phyloP scores from a whole-genome alignment of 2,797 vertebrate species.

The Sebastes itinus region DNA sequence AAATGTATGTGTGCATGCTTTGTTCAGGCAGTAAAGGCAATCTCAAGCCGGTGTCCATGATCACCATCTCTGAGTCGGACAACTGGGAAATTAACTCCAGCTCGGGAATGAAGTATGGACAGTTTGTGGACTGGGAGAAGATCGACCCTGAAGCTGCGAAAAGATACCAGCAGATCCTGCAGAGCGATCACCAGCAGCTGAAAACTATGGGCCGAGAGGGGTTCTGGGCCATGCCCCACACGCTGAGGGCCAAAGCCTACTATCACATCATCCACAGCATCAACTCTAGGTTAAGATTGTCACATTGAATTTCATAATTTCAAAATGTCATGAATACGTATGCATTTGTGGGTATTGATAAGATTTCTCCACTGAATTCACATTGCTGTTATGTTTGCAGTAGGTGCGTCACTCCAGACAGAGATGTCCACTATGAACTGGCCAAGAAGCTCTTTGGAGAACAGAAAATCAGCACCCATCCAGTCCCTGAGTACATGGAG shows the following conservation, averaged over 20 bases:
- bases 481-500: slow-evolving; percentile 87
- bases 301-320: not conserved
- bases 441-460: slow-evolving; percentile 82
- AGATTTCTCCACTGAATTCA: not conserved
- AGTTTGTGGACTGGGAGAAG: slow-evolving; percentile 89
- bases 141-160: slow-evolving; percentile 73
- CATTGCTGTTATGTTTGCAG: slow-evolving; percentile 18
- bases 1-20: not conserved
- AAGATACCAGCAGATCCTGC: slow-evolving; percentile 71
- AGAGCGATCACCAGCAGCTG: slow-evolving; percentile 75
- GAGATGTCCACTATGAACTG: slow-evolving; percentile 77
- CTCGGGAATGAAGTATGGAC: slow-evolving; percentile 81
- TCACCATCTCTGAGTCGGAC: slow-evolving; percentile 83
- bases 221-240: slow-evolving; percentile 83
- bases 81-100: slow-evolving; percentile 81
- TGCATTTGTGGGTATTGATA: not conserved
- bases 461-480: slow-evolving; percentile 76
- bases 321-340: not conserved
- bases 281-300: slow-evolving; percentile 62
- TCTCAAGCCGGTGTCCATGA: slow-evolving; percentile 71
- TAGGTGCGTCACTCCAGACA: slow-evolving; percentile 75
- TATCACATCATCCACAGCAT: slow-evolving; percentile 86
- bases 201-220: slow-evolving; percentile 86
- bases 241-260: slow-evolving; percentile 85
- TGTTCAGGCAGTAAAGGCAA: slow-evolving; percentile 65